Evolutionary conservation across 2,888 invertebrate species (phyloP), one percentile per base, ranked within the genome.

Genomic region (Monopis laevigella): DNA sequence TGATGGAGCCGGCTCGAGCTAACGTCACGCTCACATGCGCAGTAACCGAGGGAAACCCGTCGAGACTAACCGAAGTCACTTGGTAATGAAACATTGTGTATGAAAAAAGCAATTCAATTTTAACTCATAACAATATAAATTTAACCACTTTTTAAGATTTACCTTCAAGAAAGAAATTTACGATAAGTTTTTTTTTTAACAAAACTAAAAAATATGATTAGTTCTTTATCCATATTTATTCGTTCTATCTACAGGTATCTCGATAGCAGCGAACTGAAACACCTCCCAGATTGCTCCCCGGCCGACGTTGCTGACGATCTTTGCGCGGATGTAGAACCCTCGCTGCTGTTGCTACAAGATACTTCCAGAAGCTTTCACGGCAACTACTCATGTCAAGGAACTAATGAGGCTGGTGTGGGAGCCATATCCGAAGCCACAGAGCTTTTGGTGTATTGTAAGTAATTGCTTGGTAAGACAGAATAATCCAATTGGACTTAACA

Each of bases 301-400:
- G n/a, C n/a, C n/a, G 84, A 87, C 46, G 83, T 80, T 1, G 84
- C 83, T 17, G 72, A 75, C 19, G 80, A 65, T 28, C 75, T 89
- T 10, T 88, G 93, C 58, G 93, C 93, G 62, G 90, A 91, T 65
- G 88, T 93, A 54, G 93, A 94, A 62, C 93, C 93, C 0, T 92
- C 90, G 50, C 89, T 92, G 75, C 78, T 96, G 55, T 82, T 93
- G 21, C 83, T 96, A 18, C 90, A 93, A 54, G 88, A 89, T 50
- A 92, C 96, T n/a, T 90, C 88, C 3, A 88, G 93, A 60, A 88
- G 88, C 42, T 95, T 96, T 69, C 92, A 95, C 55, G 96, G 96
- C 17, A 96, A 96, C 74, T 97, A 96, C 73, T 92, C 95, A 1
- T 97, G 97, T 64, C 88, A 90, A 56, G 96, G 96, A 11, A 88